Base-by-base conservation (phyloP, 35 echinoderm and acorn worm species). In the Apostichopus japonicus region DNA sequence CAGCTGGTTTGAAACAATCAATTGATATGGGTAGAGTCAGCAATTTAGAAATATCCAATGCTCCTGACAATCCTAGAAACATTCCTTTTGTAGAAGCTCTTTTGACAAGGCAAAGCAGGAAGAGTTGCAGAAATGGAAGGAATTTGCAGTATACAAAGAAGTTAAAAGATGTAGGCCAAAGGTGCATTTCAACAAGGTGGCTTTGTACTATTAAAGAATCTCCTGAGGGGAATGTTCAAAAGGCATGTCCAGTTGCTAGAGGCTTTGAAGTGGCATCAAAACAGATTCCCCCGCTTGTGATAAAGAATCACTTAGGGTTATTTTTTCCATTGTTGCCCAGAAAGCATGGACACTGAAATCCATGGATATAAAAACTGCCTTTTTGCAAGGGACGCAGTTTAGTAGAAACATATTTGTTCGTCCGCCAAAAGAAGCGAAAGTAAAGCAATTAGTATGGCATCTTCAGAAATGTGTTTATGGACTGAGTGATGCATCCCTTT, bases 391-490 rank as follows among this genome's bases (percentile, higher is more conserved):
- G 10, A 9, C 54, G 3, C 73, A 6, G 15, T 8, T 76, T 57
- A 25, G 6, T 53, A 76, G 67, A 55, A 72, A 91, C 9, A 53
- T 91, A 2, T 91, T 77, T 91, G 78, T 91, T 55, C 54, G 55
- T 17, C 80, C 80, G 22, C 80, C 80, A 9, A 56, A 91, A 72
- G 73, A 76, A 91, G 89, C 89, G 2, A 33, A 54, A n/a, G 14
- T 14, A 9, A 19, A 17, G 16, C 17, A 70, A 4, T n/a, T 19
- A 52, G 15, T 91, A 4, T 91, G 89, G 44, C 89, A 55, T 8
- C 71, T 91, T 6, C 27, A 91, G 14, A 91, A 91, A 56, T 91
- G 89, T 91, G 89, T 91, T 11, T 91, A 91, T 78, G 89, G 72
- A 16, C 71, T 91, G 56, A 78, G 65, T 17, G 24, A 91, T 24